Evolutionary conservation across 1,140 invertebrate species (phyloP).

Genomic region (honey bee (Apis mellifera)): Amel_HAv3.1 CM009931.2:2721001-2721500

Average conservation of each 20-base stretch:
- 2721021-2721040: background rate
- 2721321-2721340: background rate
- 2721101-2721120: constrained; percentile 36
- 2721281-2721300: constrained; percentile 62
- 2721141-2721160: no score
- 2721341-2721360: constrained; percentile 64
- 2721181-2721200: constrained; percentile 18
- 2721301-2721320: constrained; percentile 39
- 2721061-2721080: no score
- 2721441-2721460: constrained; percentile 35
- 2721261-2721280: constrained; percentile 54
- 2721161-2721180: no score
- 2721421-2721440: constrained; percentile 62
- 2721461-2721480: constrained; percentile 22
- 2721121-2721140: background rate
- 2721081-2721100: constrained; percentile 37
- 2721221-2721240: constrained; percentile 47
- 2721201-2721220: constrained; percentile 17
- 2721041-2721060: background rate
- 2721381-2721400: constrained; percentile 54
- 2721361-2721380: constrained; percentile 64
- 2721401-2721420: constrained; percentile 59
- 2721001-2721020: background rate
- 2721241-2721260: constrained; percentile 48
- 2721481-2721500: constrained; percentile 31